Percentiles rank a stretch among this genome's conserved stretches.
phyloP scores from a whole-genome alignment of 2,797 vertebrate species.

The Myotis vivesi region DNA sequence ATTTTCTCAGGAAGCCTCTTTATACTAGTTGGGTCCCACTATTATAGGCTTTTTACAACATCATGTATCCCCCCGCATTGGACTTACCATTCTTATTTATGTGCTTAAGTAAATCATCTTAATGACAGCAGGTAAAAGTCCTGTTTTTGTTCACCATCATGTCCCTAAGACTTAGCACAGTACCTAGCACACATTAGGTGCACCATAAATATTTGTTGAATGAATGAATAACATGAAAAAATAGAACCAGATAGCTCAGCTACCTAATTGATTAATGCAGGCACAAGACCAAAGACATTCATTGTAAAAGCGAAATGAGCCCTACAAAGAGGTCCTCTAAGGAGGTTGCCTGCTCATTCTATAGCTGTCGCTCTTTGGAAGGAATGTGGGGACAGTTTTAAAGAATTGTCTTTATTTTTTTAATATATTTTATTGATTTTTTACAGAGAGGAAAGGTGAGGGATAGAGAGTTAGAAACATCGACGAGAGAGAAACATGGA shows the following conservation, averaged over 20 bases:
- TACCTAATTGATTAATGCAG: not conserved
- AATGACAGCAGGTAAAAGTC: not conserved
- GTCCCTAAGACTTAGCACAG: not conserved
- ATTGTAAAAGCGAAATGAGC: not conserved
- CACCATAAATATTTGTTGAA: not conserved
- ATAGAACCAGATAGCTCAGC: not conserved
- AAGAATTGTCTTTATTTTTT: not conserved
- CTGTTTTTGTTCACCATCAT: not conserved
- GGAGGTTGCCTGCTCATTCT: not conserved
- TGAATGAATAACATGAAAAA: not conserved
- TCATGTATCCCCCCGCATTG: not conserved
- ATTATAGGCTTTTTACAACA: not conserved
- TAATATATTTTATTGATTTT: too few species aligned
- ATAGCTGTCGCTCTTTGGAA: not conserved
- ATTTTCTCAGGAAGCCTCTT: not conserved
- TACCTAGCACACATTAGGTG: not conserved
- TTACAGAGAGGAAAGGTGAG: too few species aligned
- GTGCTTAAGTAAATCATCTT: not conserved
- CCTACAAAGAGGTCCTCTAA: not conserved
- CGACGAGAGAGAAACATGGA: too few species aligned
- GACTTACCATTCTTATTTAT: constrained; percentile 2
- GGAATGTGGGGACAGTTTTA: not conserved
- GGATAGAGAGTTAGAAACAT: too few species aligned
- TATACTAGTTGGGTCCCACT: not conserved
- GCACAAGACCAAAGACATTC: not conserved